These are phyloP conservation scores for Ormyrus thymus DNA, from an alignment of 2,888 invertebrate species.

Conservation along the genomic window DNA sequence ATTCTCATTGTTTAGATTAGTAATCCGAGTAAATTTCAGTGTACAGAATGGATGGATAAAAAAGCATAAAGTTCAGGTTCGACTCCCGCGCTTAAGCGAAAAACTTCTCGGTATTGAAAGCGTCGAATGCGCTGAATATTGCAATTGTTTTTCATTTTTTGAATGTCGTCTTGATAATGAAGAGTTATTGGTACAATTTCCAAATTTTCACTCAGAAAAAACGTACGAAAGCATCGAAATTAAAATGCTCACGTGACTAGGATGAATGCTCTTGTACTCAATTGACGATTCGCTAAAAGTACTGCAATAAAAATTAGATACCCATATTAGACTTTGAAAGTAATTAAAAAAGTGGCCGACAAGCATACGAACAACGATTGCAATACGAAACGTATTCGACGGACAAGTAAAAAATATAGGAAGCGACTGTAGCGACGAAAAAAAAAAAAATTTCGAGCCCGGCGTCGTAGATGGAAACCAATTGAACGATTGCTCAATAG, in stretches of 20 bases:
- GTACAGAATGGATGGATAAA: slow-evolving; percentile 33
- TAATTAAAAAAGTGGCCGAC: too few species aligned
- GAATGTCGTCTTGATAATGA: too few species aligned
- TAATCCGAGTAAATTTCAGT: slow-evolving; percentile 44
- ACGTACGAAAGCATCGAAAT: too few species aligned
- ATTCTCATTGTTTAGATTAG: slow-evolving; percentile 68
- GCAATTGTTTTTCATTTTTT: slow-evolving; percentile 36
- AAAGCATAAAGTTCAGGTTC: slow-evolving; percentile 45
- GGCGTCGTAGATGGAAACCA: slow-evolving; percentile 13
- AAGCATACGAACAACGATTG: background rate
- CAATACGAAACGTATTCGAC: slow-evolving; percentile 15
- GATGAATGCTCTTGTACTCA: too few species aligned
- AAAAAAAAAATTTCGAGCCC: slow-evolving; percentile 7
- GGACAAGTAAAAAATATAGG: background rate
- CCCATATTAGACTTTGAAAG: too few species aligned
- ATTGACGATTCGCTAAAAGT: too few species aligned
- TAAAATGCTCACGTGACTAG: too few species aligned
- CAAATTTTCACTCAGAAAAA: too few species aligned
- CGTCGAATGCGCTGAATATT: slow-evolving; percentile 27
- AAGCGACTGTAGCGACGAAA: background rate
- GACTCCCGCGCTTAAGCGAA: background rate
- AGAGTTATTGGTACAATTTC: too few species aligned
- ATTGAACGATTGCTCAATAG: background rate
- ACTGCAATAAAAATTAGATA: too few species aligned
- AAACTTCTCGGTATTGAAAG: slow-evolving; percentile 23